Evolutionary conservation across 2,888 invertebrate species (phyloP).

Genomic region (Eupelmus urozonus): DNA sequence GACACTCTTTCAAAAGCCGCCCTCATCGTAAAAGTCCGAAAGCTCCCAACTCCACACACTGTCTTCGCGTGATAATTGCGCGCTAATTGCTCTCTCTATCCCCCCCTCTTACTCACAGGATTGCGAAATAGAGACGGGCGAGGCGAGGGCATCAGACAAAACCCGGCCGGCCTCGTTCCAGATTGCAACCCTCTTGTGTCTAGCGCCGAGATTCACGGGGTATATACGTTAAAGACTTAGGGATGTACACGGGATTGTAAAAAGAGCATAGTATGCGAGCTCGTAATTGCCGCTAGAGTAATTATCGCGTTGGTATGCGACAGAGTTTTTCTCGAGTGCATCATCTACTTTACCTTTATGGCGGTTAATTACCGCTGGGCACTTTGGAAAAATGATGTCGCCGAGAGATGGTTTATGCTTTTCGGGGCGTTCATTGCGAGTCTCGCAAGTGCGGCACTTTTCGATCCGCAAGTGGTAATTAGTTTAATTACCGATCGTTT

Average conservation of each 20-base stretch:
- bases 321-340: not conserved
- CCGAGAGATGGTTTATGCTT: no score
- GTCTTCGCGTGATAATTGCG: slow-evolving; percentile 30
- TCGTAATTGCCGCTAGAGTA: slow-evolving; percentile 1
- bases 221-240: slow-evolving; percentile 2
- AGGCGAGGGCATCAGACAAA: not conserved
- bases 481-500: no score
- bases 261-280: not conserved
- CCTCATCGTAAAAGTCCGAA: not conserved
- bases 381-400: no score
- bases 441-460: no score
- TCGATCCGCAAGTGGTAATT: no score
- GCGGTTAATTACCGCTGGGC: no score
- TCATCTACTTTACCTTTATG: no score
- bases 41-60: not conserved
- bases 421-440: no score
- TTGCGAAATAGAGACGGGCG: slow-evolving; percentile 10
- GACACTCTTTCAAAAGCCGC: no score
- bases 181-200: slow-evolving; percentile 23
- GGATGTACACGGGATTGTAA: slow-evolving; percentile 6
- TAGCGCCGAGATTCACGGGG: no score
- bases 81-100: slow-evolving; percentile 28
- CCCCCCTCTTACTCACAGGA: not conserved
- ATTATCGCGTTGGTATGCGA: slow-evolving; percentile 24
- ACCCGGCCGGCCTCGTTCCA: slow-evolving; percentile 48